Conservation (phyloP, 2,113 vertebrate species). For the Panthera tigris region DNA sequence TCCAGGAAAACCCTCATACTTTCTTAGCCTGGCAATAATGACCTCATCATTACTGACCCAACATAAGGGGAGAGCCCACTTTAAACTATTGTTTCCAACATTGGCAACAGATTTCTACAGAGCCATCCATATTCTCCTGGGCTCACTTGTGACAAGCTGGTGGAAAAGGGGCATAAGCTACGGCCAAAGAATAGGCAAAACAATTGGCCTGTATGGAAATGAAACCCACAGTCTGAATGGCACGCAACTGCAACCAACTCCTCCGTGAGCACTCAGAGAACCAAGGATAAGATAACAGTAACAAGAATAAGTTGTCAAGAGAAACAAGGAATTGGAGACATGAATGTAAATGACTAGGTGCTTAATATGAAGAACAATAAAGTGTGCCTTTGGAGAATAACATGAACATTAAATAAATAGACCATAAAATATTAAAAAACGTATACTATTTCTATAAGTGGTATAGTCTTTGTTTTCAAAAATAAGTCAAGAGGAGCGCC, state of each 20-base stretch:
- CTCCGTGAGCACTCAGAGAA: background rate
- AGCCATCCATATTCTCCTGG: background rate
- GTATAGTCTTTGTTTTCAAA: constrained; percentile 31
- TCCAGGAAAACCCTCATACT: background rate
- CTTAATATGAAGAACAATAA: background rate
- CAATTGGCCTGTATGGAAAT: background rate
- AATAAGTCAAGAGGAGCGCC: background rate
- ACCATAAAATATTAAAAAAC: background rate
- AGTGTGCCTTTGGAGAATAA: background rate
- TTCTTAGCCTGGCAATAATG: background rate
- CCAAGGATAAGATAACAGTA: too few species aligned
- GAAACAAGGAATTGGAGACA: background rate
- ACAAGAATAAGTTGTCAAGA: background rate
- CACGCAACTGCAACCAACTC: accelerated
- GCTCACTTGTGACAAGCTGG: background rate
- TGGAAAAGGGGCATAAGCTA: background rate
- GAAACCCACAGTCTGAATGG: background rate
- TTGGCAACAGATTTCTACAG: background rate
- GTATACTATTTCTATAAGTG: background rate
- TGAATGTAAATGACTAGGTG: background rate
- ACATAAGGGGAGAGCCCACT: background rate
- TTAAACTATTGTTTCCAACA: background rate
- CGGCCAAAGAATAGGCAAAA: background rate
- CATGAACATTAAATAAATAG: background rate
- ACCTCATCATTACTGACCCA: background rate